Percentiles rank a stretch among this genome's conserved stretches.
Evolutionary conservation across 2,113 vertebrate species (phyloP).

Genomic region (Thryonomys swinderianus): DNA sequence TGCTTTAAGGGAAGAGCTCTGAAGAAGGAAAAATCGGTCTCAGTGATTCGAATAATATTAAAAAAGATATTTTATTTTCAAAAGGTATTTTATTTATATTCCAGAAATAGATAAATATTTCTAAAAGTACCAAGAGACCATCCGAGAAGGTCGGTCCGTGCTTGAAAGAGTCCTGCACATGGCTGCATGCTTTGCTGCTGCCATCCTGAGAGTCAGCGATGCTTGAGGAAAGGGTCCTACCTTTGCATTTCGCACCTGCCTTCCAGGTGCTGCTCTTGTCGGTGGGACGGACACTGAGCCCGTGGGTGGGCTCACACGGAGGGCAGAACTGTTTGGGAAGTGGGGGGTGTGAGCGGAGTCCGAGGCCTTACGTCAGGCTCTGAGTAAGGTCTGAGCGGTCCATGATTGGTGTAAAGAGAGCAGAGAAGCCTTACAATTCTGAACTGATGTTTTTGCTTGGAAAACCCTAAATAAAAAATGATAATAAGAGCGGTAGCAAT

Average conservation of each 20-base stretch:
- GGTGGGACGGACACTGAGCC: not conserved
- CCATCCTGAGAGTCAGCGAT: not conserved
- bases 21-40: not conserved
- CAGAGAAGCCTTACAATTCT: not conserved
- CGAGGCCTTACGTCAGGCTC: not conserved
- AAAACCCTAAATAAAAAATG: conserved; percentile 37
- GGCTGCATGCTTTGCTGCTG: not conserved
- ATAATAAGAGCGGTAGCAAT: not conserved
- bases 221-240: not conserved
- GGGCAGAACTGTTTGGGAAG: not conserved
- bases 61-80: not conserved
- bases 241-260: not conserved
- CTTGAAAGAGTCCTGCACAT: not conserved
- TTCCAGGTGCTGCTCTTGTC: not conserved
- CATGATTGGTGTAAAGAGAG: not conserved
- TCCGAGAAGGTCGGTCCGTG: not conserved
- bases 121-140: not conserved
- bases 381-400: not conserved
- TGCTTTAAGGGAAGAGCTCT: not conserved
- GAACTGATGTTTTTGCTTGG: not conserved
- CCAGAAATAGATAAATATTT: not conserved
- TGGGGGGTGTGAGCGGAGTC: not conserved
- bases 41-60: conserved; percentile 1
- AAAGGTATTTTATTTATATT: not conserved
- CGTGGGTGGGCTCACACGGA: not conserved